Percentiles rank a stretch among this genome's conserved stretches.
Evolutionary conservation across 2,888 invertebrate species (phyloP).

Genomic region (Heterodera filipjevi): DNA sequence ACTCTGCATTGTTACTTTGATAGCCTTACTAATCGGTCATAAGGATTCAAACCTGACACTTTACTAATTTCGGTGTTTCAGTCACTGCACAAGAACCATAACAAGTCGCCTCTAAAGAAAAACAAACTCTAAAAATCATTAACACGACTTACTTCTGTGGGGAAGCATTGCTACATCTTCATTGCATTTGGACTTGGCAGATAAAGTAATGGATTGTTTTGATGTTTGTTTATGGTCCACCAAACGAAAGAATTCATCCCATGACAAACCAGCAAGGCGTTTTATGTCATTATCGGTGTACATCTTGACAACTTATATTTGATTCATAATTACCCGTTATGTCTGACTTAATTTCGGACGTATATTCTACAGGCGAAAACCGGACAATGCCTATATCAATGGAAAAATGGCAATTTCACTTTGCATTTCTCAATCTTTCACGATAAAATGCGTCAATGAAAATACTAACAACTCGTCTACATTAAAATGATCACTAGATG

Average conservation of each 20-base stretch:
- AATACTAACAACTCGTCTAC: too few species aligned
- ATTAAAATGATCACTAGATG: too few species aligned
- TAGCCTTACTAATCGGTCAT: not conserved
- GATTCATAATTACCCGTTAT: not conserved
- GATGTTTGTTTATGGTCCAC: not conserved
- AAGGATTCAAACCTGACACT: constrained; percentile 27
- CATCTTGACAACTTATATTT: not conserved
- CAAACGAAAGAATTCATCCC: constrained; percentile 23
- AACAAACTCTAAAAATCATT: not conserved
- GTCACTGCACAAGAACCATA: constrained; percentile 24
- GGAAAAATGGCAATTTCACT: too few species aligned
- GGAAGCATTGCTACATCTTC: constrained; percentile 20
- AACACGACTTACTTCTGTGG: constrained; percentile 22
- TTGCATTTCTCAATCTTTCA: too few species aligned
- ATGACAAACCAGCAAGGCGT: constrained; percentile 21
- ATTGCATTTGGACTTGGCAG: not conserved
- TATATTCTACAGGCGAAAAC: too few species aligned
- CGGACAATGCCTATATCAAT: too few species aligned
- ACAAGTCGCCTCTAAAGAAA: constrained; percentile 18
- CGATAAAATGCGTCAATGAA: too few species aligned
- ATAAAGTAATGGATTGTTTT: not conserved
- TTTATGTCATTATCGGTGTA: constrained; percentile 1
- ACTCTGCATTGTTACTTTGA: not conserved
- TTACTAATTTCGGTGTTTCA: constrained; percentile 14
- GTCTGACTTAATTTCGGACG: not conserved